Evolutionary conservation across 1,140 invertebrate genomes (phyloP).

Genomic region (Mya arenaria): DNA sequence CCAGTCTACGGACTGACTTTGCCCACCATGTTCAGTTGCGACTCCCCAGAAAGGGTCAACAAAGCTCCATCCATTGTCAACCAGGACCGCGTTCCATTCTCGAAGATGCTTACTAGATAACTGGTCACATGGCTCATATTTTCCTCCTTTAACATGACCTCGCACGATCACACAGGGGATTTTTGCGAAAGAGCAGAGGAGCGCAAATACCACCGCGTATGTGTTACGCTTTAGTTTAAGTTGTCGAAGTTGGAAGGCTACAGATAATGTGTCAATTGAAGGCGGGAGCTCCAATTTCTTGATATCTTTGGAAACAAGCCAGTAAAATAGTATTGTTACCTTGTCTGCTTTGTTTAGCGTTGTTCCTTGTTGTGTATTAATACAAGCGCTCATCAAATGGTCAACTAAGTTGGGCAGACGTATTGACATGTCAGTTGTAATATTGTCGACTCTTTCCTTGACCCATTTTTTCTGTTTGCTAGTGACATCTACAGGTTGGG

Average conservation of each 20-base stretch:
- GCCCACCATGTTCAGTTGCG: too few relatives aligned
- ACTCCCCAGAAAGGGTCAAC: conserved; percentile 30
- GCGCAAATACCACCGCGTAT: conserved; percentile 27
- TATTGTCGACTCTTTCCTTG: too few relatives aligned
- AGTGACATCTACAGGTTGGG: too few relatives aligned
- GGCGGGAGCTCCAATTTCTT: background rate
- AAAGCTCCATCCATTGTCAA: conserved; percentile 11
- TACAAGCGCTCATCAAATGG: too few relatives aligned
- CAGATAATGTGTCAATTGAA: background rate
- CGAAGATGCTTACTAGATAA: background rate
- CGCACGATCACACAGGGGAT: conserved; percentile 14
- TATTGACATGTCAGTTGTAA: too few relatives aligned
- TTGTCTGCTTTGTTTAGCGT: too few relatives aligned
- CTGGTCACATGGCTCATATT: background rate
- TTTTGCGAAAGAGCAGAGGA: conserved; percentile 11
- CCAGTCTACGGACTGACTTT: background rate
- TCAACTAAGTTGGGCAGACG: too few relatives aligned
- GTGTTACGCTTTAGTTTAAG: background rate
- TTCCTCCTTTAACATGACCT: conserved; percentile 27
- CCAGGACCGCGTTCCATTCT: conserved; percentile 25
- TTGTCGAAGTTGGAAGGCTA: background rate
- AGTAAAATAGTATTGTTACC: conserved; percentile 14
- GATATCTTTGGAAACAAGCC: background rate
- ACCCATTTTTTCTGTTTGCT: too few relatives aligned
- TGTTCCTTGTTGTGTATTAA: too few relatives aligned